Conservation (phyloP, 2,888 invertebrate genomes). For the Nemotelus pantherinus region DNA sequence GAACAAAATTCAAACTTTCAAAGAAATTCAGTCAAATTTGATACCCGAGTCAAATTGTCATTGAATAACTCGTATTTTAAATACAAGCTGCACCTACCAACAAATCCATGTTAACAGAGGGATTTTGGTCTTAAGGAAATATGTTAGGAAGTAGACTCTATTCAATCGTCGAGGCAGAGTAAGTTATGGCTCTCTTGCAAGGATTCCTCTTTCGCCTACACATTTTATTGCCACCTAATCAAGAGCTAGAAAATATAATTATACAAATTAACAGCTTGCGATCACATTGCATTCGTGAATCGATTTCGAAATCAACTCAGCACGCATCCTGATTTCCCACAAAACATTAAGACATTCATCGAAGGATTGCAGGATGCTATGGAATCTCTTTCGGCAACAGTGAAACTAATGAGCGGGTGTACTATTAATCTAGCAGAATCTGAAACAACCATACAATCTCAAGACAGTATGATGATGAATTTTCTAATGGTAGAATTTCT, state of each 20-base stretch:
- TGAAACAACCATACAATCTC: slow-evolving; percentile 61
- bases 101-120: no score
- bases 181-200: no score
- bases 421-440: slow-evolving; percentile 59
- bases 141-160: no score
- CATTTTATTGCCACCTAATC: no score
- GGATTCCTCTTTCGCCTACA: no score
- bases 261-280: slow-evolving; percentile 57
- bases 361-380: slow-evolving; percentile 65
- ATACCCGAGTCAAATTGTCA: no score
- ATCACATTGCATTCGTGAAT: slow-evolving; percentile 66
- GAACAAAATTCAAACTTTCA: slow-evolving; percentile 1
- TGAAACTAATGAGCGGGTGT: slow-evolving; percentile 61
- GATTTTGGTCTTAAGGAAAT: no score
- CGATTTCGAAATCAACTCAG: slow-evolving; percentile 66
- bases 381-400: slow-evolving; percentile 55
- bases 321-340: slow-evolving; percentile 66
- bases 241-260: no score
- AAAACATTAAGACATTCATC: slow-evolving; percentile 69
- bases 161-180: no score
- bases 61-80: no score
- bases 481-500: slow-evolving; percentile 71
- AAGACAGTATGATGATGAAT: slow-evolving; percentile 72
- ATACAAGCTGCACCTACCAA: no score
- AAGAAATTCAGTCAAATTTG: no score